Percentiles rank a stretch among this genome's conserved stretches.
Conservation (phyloP, 1,140 invertebrate genomes). For the Papilio aristodemus region DNA sequence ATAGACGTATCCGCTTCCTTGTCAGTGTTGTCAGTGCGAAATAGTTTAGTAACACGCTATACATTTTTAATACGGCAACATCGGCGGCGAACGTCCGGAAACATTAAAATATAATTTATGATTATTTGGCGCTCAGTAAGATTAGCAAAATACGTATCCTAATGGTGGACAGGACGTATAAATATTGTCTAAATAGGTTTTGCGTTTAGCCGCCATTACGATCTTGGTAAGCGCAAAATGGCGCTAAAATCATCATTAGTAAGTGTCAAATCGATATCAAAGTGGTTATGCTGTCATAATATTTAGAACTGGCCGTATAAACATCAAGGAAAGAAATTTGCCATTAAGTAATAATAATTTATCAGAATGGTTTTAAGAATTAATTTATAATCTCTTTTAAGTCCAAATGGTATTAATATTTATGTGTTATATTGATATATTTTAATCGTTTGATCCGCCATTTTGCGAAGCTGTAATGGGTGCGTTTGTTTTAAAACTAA, state of each 20-base stretch:
- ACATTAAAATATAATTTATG: slow-evolving; percentile 78
- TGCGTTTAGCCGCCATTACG: slow-evolving; percentile 57
- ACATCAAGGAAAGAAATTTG: slow-evolving; percentile 23
- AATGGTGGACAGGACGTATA: slow-evolving; percentile 70
- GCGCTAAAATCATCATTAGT: slow-evolving; percentile 58
- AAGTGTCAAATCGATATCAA: slow-evolving; percentile 52
- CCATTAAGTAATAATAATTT: slow-evolving; percentile 27
- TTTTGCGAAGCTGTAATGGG: slow-evolving; percentile 18
- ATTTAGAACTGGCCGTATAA: slow-evolving; percentile 28
- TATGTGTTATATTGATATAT: slow-evolving; percentile 24
- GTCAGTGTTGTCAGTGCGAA: slow-evolving; percentile 66
- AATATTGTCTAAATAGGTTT: slow-evolving; percentile 67
- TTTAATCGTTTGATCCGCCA: slow-evolving; percentile 29
- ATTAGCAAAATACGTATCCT: slow-evolving; percentile 67
- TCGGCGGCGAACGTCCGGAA: slow-evolving; percentile 70
- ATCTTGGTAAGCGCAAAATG: slow-evolving; percentile 50
- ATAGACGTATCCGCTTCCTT: slow-evolving; percentile 72
- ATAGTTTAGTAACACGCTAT: slow-evolving; percentile 72
- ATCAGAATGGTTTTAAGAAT: not conserved
- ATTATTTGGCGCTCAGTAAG: slow-evolving; percentile 68
- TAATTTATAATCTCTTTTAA: slow-evolving; percentile 28
- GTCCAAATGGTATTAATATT: slow-evolving; percentile 15
- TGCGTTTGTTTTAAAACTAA: slow-evolving; percentile 22
- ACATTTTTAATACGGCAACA: slow-evolving; percentile 74
- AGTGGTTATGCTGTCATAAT: slow-evolving; percentile 38